phyloP scores from a whole-genome alignment of 2,113 vertebrate genomes.

The Capreolus pygargus region DNA sequence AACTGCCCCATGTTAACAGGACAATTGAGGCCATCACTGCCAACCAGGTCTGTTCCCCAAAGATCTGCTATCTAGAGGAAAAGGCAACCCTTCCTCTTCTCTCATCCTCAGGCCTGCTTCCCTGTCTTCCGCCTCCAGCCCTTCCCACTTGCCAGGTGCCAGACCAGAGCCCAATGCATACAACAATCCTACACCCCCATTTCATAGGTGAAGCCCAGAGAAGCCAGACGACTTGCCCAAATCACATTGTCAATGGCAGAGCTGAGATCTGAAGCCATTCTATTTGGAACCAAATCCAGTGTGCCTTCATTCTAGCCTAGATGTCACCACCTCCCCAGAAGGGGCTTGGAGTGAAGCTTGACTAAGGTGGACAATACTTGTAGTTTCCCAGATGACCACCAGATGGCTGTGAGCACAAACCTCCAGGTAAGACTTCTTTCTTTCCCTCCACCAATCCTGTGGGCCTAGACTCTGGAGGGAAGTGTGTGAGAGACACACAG shows the following conservation, averaged over 20 bases:
- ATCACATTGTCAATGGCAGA: background rate
- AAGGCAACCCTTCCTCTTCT: background rate
- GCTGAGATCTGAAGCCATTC: background rate
- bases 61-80: background rate
- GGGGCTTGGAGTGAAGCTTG: background rate
- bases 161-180: background rate
- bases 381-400: conserved; percentile 51
- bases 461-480: background rate
- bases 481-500: background rate
- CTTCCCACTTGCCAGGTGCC: background rate
- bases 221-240: background rate
- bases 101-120: background rate
- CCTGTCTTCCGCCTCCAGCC: background rate
- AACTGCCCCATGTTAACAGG: background rate
- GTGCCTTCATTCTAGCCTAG: background rate
- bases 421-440: conserved; percentile 13
- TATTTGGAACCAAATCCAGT: background rate
- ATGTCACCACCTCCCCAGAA: background rate
- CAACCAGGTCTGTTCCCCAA: background rate
- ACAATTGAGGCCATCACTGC: background rate
- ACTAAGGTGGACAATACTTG: background rate
- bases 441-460: background rate
- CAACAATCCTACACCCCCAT: background rate
- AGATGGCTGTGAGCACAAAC: conserved; percentile 11
- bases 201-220: conserved; percentile 6